These are phyloP conservation scores for Chrysogorgia sp. DNA, from an alignment of 92 coral and sea anemone genomes.

Conservation along the genomic window DNA sequence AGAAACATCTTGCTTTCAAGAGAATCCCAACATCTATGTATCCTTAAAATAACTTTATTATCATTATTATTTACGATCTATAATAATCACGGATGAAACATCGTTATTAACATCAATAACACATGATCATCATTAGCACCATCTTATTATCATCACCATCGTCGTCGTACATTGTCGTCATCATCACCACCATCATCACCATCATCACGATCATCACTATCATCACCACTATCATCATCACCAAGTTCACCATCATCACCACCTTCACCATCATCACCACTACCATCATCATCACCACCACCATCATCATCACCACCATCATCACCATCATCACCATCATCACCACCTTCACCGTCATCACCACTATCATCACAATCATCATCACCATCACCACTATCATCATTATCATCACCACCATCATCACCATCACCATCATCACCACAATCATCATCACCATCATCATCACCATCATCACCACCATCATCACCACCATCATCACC, in stretches of 20 bases:
- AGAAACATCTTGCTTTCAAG: conserved; percentile 76
- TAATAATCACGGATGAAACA: too few species aligned
- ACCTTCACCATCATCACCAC: background rate
- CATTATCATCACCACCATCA: background rate
- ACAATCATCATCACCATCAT: background rate
- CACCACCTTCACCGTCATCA: background rate
- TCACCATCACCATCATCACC: background rate
- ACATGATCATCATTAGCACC: too few species aligned
- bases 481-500: too few species aligned
- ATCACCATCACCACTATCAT: background rate
- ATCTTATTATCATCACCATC: too few species aligned
- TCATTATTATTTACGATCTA: too few species aligned
- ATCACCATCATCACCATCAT: background rate
- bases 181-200: too few species aligned
- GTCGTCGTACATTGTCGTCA: too few species aligned
- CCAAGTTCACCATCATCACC: background rate
- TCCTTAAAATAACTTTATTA: conserved; percentile 42
- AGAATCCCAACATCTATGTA: conserved; percentile 80
- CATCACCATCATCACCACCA: background rate
- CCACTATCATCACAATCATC: background rate
- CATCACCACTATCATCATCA: background rate
- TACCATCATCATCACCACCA: background rate
- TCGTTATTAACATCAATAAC: too few species aligned
- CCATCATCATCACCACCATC: background rate
- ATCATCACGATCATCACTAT: background rate